phyloP scores from a whole-genome alignment of 2,797 vertebrate genomes.

The Chromis chromis region DNA sequence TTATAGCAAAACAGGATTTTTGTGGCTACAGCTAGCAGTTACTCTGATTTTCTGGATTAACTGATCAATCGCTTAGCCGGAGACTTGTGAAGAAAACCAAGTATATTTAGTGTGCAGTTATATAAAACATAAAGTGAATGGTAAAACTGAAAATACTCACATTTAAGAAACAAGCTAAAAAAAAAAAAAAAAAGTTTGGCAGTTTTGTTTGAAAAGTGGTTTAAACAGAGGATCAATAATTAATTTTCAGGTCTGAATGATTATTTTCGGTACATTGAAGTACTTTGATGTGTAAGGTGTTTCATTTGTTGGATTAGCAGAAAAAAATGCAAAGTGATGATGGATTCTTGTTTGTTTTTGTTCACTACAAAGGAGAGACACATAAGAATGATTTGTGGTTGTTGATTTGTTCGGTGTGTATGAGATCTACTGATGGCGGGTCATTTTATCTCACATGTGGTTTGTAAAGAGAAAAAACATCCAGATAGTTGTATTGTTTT shows the following conservation, averaged over 20 bases:
- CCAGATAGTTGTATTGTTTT: no score
- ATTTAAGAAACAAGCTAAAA: not conserved
- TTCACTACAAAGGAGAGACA: not conserved
- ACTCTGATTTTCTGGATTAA: not conserved
- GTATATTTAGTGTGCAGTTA: not conserved
- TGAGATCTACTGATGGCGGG: no score
- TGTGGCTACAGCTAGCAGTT: not conserved
- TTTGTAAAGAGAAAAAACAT: no score
- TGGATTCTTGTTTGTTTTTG: not conserved
- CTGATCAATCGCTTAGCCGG: not conserved
- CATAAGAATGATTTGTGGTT: no score
- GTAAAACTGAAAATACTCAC: not conserved
- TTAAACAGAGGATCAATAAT: not conserved
- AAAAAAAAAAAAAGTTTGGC: no score
- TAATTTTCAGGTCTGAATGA: not conserved
- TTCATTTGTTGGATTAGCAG: not conserved
- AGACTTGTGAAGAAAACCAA: not conserved
- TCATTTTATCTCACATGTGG: not conserved
- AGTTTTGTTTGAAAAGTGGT: not conserved
- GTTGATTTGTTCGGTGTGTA: no score
- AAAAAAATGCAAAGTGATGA: not conserved
- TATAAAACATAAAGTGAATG: not conserved
- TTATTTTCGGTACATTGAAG: not conserved
- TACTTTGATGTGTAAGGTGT: not conserved
- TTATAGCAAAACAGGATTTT: not conserved